Evolutionary conservation across 64 coral and sea anemone genomes (phyloP), one percentile per base, ranked within the genome.

Genomic region (Dendrophyllia cribrosa): DNA sequence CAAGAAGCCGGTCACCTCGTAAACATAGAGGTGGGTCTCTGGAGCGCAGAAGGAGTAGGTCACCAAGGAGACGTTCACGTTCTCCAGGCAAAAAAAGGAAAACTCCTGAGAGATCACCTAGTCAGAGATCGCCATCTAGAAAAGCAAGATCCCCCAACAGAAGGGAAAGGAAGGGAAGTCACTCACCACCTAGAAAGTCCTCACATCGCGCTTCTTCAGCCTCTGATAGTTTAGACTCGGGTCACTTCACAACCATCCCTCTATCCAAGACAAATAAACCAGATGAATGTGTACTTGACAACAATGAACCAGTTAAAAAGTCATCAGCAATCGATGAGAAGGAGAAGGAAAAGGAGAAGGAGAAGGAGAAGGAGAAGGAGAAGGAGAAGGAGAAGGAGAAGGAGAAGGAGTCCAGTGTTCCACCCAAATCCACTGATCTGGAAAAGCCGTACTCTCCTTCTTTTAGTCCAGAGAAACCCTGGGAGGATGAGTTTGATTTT

Each of bases 401-500:
- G 17, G 2, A 15, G 67, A 19, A 67, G 17, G 80, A 67, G 4
- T 22, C 63, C 43, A 84, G 80, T 65, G 3, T 45, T 68, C 17
- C 43, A 23, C 43, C 60, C 7, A 21, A 68, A 44, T 3, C 12
- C 10, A 65, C 4, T 50, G 80, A 67, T 68, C 2, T 84, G 19
- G 61, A 50, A 49, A 84, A 84, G 46, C 80, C 50, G 12, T 23
- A 9, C 7, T 84, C 80, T 51, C 80, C 80, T 51, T 44, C 62
- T 6, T 43, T 7, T 6, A 84, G 80, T 63, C 80, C 80, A 51
- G 45, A 17, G 14, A 84, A 84, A 68, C 15, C 60, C 44, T 84
- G 80, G 80, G 80, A 84, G 7, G 80, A 84, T 66, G 80, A 84
- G 47, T 67, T 84, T 66, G 80, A 84, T 68, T 84, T 84, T 22